phyloP scores from a whole-genome alignment of 2,888 invertebrate genomes.

The Monoplex corrugatus region DNA sequence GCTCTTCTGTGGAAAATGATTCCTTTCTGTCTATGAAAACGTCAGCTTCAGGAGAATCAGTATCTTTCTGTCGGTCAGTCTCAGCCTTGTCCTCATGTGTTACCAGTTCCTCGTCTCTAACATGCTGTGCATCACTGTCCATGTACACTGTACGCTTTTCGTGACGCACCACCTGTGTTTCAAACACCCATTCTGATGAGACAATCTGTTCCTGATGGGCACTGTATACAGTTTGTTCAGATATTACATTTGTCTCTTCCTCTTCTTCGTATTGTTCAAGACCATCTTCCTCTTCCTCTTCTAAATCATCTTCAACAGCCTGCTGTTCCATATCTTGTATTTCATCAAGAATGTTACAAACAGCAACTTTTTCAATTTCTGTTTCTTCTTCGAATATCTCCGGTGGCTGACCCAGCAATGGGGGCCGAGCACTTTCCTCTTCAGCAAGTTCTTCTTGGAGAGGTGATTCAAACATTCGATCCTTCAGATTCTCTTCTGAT shows the following conservation, averaged over 20 bases:
- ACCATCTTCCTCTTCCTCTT: conserved; percentile 68
- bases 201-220: not conserved
- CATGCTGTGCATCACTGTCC: not conserved
- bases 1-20: conserved; percentile 27
- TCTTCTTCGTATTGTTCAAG: conserved; percentile 48
- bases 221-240: conserved; percentile 15
- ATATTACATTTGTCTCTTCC: conserved; percentile 18
- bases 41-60: not conserved
- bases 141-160: not conserved
- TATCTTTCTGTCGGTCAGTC: not conserved
- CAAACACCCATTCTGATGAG: not conserved
- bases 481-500: conserved; percentile 32
- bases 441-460: conserved; percentile 9
- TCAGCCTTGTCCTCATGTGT: not conserved
- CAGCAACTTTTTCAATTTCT: conserved; percentile 39
- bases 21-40: conserved; percentile 41
- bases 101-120: not conserved
- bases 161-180: not conserved
- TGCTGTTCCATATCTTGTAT: conserved; percentile 54
- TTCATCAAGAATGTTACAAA: conserved; percentile 53
- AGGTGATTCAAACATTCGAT: not conserved
- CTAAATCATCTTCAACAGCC: conserved; percentile 58
- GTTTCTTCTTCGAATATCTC: conserved; percentile 39
- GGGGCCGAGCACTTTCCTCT: conserved; percentile 19
- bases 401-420: not conserved